A percentile compares a stretch with the other conserved stretches of the same genome.
These are phyloP conservation scores for Hypothenemus hampei DNA, from an alignment of 1,140 invertebrate species.

Conservation along the genomic window DNA sequence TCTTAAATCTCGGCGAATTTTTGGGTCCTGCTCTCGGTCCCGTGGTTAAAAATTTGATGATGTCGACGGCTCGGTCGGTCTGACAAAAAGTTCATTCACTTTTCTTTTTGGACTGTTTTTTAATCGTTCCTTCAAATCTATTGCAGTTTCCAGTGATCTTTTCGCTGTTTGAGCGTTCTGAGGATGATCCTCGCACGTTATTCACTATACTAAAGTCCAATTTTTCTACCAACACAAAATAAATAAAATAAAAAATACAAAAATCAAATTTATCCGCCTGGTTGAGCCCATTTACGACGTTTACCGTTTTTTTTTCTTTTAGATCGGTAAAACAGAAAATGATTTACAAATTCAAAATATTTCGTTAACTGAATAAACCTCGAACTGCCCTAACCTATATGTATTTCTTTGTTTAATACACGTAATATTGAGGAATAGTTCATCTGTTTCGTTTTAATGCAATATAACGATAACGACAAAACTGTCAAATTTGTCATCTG, in stretches of 20 bases:
- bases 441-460: too few relatives aligned
- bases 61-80: constrained; percentile 37
- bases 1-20: constrained; percentile 14
- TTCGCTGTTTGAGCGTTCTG: background rate
- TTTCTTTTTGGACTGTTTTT: constrained; percentile 26
- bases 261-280: constrained; percentile 23
- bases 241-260: constrained; percentile 23
- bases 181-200: too few relatives aligned
- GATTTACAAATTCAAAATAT: too few relatives aligned
- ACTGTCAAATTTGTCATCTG: too few relatives aligned
- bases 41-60: constrained; percentile 36
- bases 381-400: too few relatives aligned
- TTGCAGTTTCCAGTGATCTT: too few relatives aligned
- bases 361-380: too few relatives aligned
- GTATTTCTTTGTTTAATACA: too few relatives aligned
- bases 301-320: constrained; percentile 20
- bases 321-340: constrained; percentile 17
- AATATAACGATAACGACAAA: too few relatives aligned
- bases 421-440: too few relatives aligned
- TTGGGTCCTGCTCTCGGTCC: constrained; percentile 18
- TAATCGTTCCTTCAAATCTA: background rate
- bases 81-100: constrained; percentile 40
- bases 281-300: constrained; percentile 22
- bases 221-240: constrained; percentile 3
- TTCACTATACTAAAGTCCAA: background rate